These are phyloP conservation scores for Eulithis testata DNA, from an alignment of 2,888 invertebrate genomes.

Conservation along the genomic window DNA sequence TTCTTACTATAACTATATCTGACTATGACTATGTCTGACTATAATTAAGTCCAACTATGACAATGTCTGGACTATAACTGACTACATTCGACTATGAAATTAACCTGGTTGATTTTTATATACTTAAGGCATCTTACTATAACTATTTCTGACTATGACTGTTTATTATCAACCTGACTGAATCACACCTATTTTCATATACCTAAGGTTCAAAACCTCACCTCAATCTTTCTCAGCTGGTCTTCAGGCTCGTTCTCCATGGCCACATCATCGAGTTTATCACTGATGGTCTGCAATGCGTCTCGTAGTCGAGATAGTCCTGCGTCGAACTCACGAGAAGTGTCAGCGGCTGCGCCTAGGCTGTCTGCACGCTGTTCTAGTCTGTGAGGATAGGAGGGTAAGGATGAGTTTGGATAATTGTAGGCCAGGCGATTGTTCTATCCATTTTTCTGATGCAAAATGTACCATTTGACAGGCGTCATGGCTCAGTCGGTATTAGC, in stretches of 20 bases:
- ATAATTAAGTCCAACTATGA: too few species aligned
- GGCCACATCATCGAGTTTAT: constrained; percentile 93
- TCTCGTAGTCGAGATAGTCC: constrained; percentile 92
- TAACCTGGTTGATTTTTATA: background rate
- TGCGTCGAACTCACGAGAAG: constrained; percentile 96
- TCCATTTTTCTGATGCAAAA: too few species aligned
- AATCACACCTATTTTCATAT: background rate
- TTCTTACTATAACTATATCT: too few species aligned
- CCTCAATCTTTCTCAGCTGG: constrained; percentile 93
- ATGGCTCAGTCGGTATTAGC: too few species aligned
- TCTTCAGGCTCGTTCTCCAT: constrained; percentile 93
- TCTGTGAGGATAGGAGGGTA: constrained; percentile 68
- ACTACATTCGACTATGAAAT: too few species aligned
- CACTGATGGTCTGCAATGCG: constrained; percentile 94
- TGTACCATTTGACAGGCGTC: too few species aligned
- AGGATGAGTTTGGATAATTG: background rate
- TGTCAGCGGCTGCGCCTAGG: constrained; percentile 95
- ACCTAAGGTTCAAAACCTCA: constrained; percentile 45
- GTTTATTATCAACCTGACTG: too few species aligned
- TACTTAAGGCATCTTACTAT: background rate
- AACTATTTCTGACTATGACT: too few species aligned
- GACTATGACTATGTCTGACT: too few species aligned
- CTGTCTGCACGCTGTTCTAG: constrained; percentile 95
- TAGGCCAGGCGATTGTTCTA: too few species aligned
- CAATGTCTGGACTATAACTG: too few species aligned